Base-by-base conservation (phyloP, 2,797 vertebrate genomes). In the Garrulus glandarius region DNA sequence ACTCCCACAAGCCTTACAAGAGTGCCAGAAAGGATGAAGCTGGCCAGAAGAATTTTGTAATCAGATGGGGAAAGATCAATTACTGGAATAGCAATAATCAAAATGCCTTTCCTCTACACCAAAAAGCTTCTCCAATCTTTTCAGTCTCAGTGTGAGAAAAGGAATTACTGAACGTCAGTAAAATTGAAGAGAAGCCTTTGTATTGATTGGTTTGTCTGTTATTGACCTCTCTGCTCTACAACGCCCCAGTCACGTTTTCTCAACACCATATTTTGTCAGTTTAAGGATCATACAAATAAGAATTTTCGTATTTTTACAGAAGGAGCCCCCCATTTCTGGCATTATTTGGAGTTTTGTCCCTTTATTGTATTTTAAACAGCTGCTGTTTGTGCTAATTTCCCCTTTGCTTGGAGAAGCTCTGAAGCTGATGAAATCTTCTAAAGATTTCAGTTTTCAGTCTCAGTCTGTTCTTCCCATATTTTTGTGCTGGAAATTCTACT, bases 1-100 rank as follows among this genome's bases (percentile, higher is more conserved):
- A 5, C 41, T 81, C 52, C 27, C 30, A 52, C 13, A 50, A 70
- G 13, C 14, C n/a, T 63, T 39, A 21, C 17, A 34, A 59, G 11
- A 59, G 5, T n/a, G 4, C 5, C 41, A 47, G 46, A 92, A 83
- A n/a, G 2, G 50, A 50, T 30, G 34, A 60, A 34, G 29, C 18
- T 56, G 67, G 23, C 5, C 5, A 41, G 20, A 47, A 82, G 3
- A 83, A 37, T 18, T 34, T 49, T 8, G 0, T 41, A 29, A 67
- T 72, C 22, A 49, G 17, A 5, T 36, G 21, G 4, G 13, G 10
- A 65, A 80, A 44, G 27, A 39, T 1, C 0, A 2, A 19, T 30
- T 6, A 69, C 14, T 0, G 0, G 57, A 76, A 52, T 5, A 69
- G 6, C n/a, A 57, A 36, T 3, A 49, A 46, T 22, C 27, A 11